Percentiles rank a stretch among this genome's conserved stretches.
Conservation (phyloP, 2,113 vertebrate genomes). For the Talpa occidentalis region DNA sequence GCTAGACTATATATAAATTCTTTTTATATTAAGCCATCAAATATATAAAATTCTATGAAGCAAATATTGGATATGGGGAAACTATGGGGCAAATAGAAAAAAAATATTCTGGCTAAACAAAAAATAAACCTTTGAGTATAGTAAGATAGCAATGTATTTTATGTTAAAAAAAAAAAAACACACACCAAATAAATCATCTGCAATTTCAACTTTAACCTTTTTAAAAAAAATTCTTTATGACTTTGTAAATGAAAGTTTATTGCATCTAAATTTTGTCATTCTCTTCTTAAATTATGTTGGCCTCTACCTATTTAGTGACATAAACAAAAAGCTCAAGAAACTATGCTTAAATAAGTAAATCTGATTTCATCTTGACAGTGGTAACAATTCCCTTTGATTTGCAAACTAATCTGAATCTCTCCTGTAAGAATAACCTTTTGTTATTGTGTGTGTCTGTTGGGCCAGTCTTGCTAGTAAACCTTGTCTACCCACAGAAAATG, state of each 20-base stretch:
- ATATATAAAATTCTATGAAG: neutral
- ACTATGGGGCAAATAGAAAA: neutral
- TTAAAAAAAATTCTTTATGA: neutral
- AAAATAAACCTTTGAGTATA: neutral
- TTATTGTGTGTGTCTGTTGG: slow-evolving; percentile 35
- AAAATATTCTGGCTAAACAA: too few relatives aligned
- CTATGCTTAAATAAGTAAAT: slow-evolving; percentile 49
- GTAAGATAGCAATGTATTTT: neutral
- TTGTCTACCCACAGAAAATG: slow-evolving; percentile 61
- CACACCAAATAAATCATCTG: neutral
- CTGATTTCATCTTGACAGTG: neutral
- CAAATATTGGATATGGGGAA: neutral
- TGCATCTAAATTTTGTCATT: neutral
- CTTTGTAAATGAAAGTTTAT: neutral
- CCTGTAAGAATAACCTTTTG: slow-evolving; percentile 31
- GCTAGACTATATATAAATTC: neutral
- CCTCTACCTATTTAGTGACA: neutral
- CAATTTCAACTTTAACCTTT: neutral
- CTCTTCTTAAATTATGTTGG: neutral
- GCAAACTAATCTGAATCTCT: slow-evolving; percentile 57
- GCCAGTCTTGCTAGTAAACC: neutral
- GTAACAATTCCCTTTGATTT: slow-evolving; percentile 65
- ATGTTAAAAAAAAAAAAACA: slow-evolving; percentile 15
- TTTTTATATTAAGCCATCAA: neutral
- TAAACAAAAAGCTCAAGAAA: slow-evolving; percentile 47